A percentile compares a stretch with the other conserved stretches of the same genome.
phyloP scores from a whole-genome alignment of 2,797 vertebrate species.

The Nothura maculosa region DNA sequence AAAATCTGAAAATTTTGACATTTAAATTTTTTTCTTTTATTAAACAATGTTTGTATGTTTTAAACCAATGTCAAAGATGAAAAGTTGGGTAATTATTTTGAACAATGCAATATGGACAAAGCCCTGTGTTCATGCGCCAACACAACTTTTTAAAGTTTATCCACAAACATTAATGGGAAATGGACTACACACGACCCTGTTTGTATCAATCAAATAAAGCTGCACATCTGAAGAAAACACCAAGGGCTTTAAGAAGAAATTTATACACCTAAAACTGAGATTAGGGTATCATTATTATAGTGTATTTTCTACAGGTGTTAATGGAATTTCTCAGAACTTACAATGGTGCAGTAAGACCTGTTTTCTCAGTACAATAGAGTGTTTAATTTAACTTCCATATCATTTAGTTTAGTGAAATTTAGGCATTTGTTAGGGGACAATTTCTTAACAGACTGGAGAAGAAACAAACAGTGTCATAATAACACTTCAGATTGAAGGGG shows the following conservation, averaged over 20 bases:
- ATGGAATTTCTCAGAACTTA: conserved; percentile 18
- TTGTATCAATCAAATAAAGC: not conserved
- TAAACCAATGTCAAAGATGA: conserved; percentile 24
- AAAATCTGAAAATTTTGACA: not conserved
- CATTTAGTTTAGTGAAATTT: not conserved
- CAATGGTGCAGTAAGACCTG: not conserved
- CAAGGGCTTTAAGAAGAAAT: not conserved
- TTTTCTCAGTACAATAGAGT: not conserved
- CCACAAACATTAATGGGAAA: not conserved
- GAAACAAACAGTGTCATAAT: not conserved
- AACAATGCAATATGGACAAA: not conserved
- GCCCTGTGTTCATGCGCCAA: not conserved
- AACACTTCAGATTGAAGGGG: not conserved
- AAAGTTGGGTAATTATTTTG: not conserved
- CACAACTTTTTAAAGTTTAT: not conserved
- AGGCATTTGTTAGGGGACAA: not conserved
- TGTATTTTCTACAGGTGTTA: not conserved
- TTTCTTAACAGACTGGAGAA: not conserved
- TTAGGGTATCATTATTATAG: not conserved
- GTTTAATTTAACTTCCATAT: conserved; percentile 13
- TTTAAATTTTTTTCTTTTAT: not conserved
- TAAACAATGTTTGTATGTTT: not conserved
- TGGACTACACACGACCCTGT: not conserved
- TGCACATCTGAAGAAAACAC: not conserved
- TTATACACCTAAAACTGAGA: not conserved